These are phyloP conservation scores for Phenganax marumi DNA, from an alignment of 92 coral and sea anemone genomes.

Conservation along the genomic window DNA sequence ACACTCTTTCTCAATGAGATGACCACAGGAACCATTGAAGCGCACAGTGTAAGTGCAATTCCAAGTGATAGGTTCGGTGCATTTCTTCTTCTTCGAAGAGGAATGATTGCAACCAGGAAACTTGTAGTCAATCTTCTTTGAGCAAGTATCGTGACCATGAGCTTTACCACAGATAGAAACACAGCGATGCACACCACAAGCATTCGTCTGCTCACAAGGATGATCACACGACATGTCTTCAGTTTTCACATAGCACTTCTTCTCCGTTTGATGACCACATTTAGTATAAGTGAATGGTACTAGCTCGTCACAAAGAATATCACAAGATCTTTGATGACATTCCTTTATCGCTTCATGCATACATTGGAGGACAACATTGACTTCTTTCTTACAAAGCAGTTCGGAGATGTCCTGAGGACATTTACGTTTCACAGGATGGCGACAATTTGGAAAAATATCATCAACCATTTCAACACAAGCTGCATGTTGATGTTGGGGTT, in stretches of 20 bases:
- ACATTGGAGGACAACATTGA: not conserved
- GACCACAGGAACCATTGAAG: not conserved
- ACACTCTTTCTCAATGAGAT: not conserved
- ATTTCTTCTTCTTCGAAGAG: slow-evolving; percentile 25
- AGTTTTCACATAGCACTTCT: slow-evolving; percentile 6
- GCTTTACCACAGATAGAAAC: slow-evolving; percentile 11
- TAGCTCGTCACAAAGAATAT: not conserved
- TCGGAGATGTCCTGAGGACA: not conserved
- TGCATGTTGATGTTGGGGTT: slow-evolving; percentile 11
- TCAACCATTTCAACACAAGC: slow-evolving; percentile 22
- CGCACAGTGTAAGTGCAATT: slow-evolving; percentile 7
- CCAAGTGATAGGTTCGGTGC: slow-evolving; percentile 40
- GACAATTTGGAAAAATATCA: not conserved
- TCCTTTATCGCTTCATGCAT: slow-evolving; percentile 7
- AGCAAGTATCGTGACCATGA: slow-evolving; percentile 20
- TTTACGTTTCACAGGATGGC: slow-evolving; percentile 32
- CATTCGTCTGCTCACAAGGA: not conserved
- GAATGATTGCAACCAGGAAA: slow-evolving; percentile 43
- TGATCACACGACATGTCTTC: not conserved
- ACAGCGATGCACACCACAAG: slow-evolving; percentile 15
- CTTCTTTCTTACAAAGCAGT: slow-evolving; percentile 16
- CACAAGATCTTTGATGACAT: slow-evolving; percentile 10
- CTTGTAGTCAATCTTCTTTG: slow-evolving; percentile 23
- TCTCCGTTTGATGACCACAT: slow-evolving; percentile 15
- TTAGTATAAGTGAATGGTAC: not conserved